A percentile compares a stretch with the other conserved stretches of the same genome.
Evolutionary conservation across 1,140 invertebrate genomes (phyloP).

Genomic region (Cepaea nemoralis): DNA sequence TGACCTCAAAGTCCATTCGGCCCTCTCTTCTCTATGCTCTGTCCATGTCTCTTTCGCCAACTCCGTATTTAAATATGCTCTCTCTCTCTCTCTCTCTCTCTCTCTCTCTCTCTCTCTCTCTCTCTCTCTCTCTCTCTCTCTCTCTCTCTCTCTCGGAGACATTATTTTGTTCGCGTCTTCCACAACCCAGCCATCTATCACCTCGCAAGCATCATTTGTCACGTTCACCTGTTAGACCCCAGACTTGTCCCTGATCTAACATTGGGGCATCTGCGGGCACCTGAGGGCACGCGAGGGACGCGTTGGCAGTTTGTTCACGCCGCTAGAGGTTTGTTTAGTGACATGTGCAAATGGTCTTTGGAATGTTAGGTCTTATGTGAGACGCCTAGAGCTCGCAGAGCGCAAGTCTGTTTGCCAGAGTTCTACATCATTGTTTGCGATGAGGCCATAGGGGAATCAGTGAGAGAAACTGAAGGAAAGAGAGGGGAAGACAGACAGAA

Average conservation of each 20-base stretch:
- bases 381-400: background rate
- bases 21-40: background rate
- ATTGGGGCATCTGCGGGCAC: background rate
- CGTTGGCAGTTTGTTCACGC: slow-evolving; percentile 24
- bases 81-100: background rate
- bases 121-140: background rate
- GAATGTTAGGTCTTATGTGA: slow-evolving; percentile 12
- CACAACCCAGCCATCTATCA: background rate
- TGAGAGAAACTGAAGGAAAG: background rate
- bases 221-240: slow-evolving; percentile 18
- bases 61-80: too few relatives aligned
- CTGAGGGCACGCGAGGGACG: background rate
- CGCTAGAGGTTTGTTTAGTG: background rate
- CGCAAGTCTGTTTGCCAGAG: background rate
- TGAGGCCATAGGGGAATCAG: background rate
- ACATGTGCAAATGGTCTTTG: slow-evolving; percentile 15
- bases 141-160: background rate
- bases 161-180: too few relatives aligned
- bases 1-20: background rate
- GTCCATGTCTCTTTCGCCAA: background rate
- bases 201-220: background rate
- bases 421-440: background rate
- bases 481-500: background rate
- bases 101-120: background rate
- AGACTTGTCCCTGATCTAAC: background rate